These are phyloP conservation scores for Nasonia oneida DNA, from an alignment of 2,888 invertebrate species.

Conservation along the genomic window DNA sequence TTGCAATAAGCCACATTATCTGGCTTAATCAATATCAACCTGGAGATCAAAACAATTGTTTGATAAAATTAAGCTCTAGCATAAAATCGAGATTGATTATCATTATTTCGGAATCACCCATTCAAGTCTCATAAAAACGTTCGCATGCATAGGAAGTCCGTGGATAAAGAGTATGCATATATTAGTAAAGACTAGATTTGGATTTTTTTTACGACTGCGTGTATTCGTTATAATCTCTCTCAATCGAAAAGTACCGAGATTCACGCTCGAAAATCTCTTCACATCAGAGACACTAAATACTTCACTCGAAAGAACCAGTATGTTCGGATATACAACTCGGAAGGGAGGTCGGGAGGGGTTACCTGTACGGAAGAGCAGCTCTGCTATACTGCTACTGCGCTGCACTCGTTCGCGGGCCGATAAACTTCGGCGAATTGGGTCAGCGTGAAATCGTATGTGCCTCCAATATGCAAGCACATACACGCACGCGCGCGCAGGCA, in stretches of 20 bases:
- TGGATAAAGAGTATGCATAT: too few relatives aligned
- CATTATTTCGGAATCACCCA: too few relatives aligned
- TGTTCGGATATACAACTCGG: neutral
- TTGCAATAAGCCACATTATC: too few relatives aligned
- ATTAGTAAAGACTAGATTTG: too few relatives aligned
- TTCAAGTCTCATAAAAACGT: too few relatives aligned
- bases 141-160: too few relatives aligned
- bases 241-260: neutral
- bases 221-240: neutral
- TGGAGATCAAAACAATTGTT: too few relatives aligned
- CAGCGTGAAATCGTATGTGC: neutral
- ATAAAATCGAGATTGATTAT: too few relatives aligned
- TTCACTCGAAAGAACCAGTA: neutral
- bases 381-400: neutral
- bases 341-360: neutral
- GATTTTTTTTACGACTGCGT: neutral
- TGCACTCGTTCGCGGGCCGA: slow-evolving; percentile 3
- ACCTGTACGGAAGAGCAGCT: neutral
- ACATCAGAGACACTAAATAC: neutral
- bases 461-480: neutral
- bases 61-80: too few relatives aligned
- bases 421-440: slow-evolving; percentile 12
- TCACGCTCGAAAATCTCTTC: neutral
- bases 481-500: neutral
- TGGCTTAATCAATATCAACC: too few relatives aligned